These are phyloP conservation scores for Plusia festucae DNA, from an alignment of 2,888 invertebrate genomes.

Conservation along the genomic window DNA sequence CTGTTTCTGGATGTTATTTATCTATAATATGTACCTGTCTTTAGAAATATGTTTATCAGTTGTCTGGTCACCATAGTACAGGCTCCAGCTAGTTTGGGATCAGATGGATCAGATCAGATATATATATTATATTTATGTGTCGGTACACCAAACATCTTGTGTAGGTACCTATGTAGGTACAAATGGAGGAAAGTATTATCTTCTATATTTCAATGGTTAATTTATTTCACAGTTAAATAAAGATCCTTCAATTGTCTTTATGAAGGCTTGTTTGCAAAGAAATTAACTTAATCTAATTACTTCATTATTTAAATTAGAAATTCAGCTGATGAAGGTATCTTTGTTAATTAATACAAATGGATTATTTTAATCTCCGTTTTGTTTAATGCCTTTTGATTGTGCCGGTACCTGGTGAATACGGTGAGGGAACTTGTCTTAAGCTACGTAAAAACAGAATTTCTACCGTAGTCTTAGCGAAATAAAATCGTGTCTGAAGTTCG, in stretches of 20 bases:
- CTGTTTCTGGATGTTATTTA: too few relatives aligned
- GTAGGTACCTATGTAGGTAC: too few relatives aligned
- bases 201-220: slow-evolving; percentile 33
- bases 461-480: neutral
- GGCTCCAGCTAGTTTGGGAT: too few relatives aligned
- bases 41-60: too few relatives aligned
- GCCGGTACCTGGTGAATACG: slow-evolving; percentile 22
- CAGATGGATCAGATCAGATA: too few relatives aligned
- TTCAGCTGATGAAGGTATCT: slow-evolving; percentile 45
- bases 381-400: slow-evolving; percentile 52
- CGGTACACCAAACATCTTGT: too few relatives aligned
- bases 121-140: too few relatives aligned
- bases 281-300: slow-evolving; percentile 61
- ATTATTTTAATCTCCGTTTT: slow-evolving; percentile 54
- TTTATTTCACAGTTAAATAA: slow-evolving; percentile 60
- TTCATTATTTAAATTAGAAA: slow-evolving; percentile 65
- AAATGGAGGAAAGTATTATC: too few relatives aligned
- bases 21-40: too few relatives aligned
- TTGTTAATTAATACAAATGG: slow-evolving; percentile 47
- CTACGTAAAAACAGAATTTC: neutral
- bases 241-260: slow-evolving; percentile 44
- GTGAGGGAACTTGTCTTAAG: slow-evolving; percentile 9
- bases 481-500: neutral
- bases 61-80: too few relatives aligned
- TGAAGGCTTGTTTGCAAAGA: slow-evolving; percentile 51